Base-by-base conservation (phyloP, 2,797 vertebrate genomes). In the Synaphobranchus kaupii region DNA sequence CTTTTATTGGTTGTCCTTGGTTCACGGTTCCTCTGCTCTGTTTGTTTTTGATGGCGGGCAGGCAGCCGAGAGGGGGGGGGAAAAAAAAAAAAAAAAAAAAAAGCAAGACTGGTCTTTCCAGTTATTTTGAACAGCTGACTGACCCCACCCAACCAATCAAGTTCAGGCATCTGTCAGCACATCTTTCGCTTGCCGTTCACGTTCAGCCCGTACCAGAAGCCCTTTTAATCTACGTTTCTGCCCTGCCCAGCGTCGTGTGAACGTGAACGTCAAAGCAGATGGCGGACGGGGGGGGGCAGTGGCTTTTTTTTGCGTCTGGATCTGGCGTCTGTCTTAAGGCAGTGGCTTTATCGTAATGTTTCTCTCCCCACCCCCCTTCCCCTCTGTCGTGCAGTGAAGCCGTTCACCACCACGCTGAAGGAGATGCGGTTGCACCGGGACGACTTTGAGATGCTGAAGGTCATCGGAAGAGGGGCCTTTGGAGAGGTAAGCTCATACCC, bases 401-500 rank as follows among this genome's bases (percentile, higher is more conserved):
- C 97, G 0, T 98, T 98, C 91, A 97, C 97, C 60, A 95, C 96
- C 63, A 91, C 96, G 48, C 96, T 98, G 89, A 97, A 96, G 93
- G 96, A 97, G 87, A 96, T 98, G 96, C 94, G 97, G 1, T 96
- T 98, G 34, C 97, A 96, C 88, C 95, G 97, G 81, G 98, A 98
- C 50, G 98, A 98, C 94, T 98, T 98, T 80, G 98, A 98, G 93
- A 98, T 98, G 85, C 96, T 98, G 90, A 98, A 98, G 96, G 98
- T 98, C 71, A 98, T 98, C 0, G 98, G 98, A 89, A 96, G 98
- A 94, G 98, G 98, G 82, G 98, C 98, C 31, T 98, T 98, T 88
- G 98, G 98, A 73, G 98, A 98, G 97, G 98, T 98, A 93, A 96
- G 96, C 88, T 28, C 76, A 22, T 8, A 34, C 3, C 66, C 2